These are phyloP conservation scores for Cyclargus thomasi DNA, from an alignment of 1,140 invertebrate species.

Conservation along the genomic window DNA sequence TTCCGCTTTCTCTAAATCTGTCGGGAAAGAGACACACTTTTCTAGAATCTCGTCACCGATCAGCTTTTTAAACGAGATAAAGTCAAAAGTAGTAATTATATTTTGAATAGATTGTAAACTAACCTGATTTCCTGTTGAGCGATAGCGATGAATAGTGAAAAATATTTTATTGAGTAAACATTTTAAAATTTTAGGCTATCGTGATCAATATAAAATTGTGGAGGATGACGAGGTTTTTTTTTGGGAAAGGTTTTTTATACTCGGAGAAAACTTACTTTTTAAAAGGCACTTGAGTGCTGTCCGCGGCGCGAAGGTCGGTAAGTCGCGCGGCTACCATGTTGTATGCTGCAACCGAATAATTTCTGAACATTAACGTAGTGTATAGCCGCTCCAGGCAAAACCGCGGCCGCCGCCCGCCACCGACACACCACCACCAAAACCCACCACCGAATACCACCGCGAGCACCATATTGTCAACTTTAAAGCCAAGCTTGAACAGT, in stretches of 20 bases:
- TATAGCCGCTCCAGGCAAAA: slow-evolving; percentile 32
- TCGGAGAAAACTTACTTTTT: slow-evolving; percentile 88
- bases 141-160: slow-evolving; percentile 25
- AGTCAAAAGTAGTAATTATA: neutral
- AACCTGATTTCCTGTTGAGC: slow-evolving; percentile 62
- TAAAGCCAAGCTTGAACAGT: slow-evolving; percentile 32
- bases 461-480: slow-evolving; percentile 69
- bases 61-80: no score
- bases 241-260: no score
- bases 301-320: slow-evolving; percentile 89
- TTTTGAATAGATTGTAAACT: slow-evolving; percentile 24
- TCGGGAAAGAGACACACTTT: slow-evolving; percentile 1
- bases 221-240: no score
- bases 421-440: slow-evolving; percentile 26
- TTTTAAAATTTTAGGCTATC: neutral
- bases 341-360: slow-evolving; percentile 90
- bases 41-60: no score
- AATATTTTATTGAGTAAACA: neutral
- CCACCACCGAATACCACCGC: slow-evolving; percentile 25
- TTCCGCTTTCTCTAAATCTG: slow-evolving; percentile 94
- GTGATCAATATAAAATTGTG: no score
- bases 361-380: slow-evolving; percentile 79
- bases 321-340: slow-evolving; percentile 97
- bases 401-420: slow-evolving; percentile 53
- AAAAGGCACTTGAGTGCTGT: slow-evolving; percentile 96